Base-by-base conservation (phyloP, 2,797 vertebrate species). In the Pseudotriccus pelzelni region DNA sequence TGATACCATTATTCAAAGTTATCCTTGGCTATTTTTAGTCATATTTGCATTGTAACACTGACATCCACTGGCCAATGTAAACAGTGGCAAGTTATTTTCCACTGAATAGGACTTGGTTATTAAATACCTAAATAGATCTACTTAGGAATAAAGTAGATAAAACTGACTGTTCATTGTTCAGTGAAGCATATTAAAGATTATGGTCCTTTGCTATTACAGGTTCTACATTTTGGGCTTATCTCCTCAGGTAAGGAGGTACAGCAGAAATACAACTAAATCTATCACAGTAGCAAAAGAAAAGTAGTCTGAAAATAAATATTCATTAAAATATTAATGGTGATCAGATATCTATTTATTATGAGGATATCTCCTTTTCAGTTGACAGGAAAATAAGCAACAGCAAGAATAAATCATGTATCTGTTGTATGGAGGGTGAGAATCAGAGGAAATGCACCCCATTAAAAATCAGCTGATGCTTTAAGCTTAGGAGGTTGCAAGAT, bases 21-120 rank as follows among this genome's bases (percentile, higher is more conserved):
- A 53, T 13, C 41, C 6, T 3, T 24, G 12, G 37, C 37, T 74
- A n/a, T 59, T 89, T 86, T 74, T 64, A 44, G 44, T 58, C 60
- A 21, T 41, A 64, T 64, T 84, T 86, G 32, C 81, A 56, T 55
- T 77, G 84, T 69, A 95, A 96, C 23, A 95, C 95, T 88, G 97
- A 95, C 92, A 93, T 52, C 89, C 77, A 75, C 90, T 89, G 92
- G 94, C 83, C 93, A 64, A 12, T 44, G 20, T 30, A 73, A 73
- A 72, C 37, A 86, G 49, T 10, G 10, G 9, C 21, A 32, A 27
- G 6, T 59, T 77, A 11, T 85, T 46, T 87, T 46, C 13, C 0
- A 2, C 32, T 56, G 47, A 47, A 3, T 27, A 46, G 15, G 18
- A 58, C 9, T 55, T 59, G 0, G 37, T 67, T 84, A 16, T 55